Conservation (phyloP, 2,113 vertebrate species). For the Nanger granti region DNA sequence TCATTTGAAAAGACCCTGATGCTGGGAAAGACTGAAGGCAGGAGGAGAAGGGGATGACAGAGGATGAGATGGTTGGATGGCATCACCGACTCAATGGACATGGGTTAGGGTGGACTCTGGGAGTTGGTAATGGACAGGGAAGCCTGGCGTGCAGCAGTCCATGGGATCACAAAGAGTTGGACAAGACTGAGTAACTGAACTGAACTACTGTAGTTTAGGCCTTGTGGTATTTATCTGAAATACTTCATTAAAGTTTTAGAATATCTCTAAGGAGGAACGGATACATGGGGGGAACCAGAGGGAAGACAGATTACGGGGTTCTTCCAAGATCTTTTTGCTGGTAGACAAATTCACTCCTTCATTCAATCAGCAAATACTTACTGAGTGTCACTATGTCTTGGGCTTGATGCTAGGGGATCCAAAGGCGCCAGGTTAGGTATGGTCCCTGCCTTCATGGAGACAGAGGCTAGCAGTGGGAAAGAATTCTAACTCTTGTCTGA, state of each 20-base stretch:
- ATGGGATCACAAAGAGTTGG: background rate
- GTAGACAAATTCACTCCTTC: background rate
- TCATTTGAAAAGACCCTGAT: background rate
- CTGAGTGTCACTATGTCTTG: background rate
- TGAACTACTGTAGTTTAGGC: background rate
- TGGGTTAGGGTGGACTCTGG: background rate
- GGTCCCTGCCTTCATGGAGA: background rate
- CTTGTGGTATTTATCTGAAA: background rate
- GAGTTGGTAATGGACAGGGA: background rate
- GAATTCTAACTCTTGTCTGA: background rate
- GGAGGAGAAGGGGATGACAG: background rate
- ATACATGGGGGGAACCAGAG: background rate
- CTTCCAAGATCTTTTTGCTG: background rate
- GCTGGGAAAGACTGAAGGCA: background rate
- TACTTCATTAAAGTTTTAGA: background rate
- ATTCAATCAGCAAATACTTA: background rate
- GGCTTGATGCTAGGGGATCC: background rate
- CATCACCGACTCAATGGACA: background rate
- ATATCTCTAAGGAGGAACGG: background rate
- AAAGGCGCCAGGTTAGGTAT: background rate
- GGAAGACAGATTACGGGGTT: background rate
- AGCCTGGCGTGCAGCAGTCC: background rate
- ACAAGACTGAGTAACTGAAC: background rate
- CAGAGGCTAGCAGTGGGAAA: background rate
- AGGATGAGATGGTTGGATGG: background rate